These are phyloP conservation scores for Rutilus rutilus DNA, from an alignment of 2,113 vertebrate genomes.

Conservation along the genomic window DNA sequence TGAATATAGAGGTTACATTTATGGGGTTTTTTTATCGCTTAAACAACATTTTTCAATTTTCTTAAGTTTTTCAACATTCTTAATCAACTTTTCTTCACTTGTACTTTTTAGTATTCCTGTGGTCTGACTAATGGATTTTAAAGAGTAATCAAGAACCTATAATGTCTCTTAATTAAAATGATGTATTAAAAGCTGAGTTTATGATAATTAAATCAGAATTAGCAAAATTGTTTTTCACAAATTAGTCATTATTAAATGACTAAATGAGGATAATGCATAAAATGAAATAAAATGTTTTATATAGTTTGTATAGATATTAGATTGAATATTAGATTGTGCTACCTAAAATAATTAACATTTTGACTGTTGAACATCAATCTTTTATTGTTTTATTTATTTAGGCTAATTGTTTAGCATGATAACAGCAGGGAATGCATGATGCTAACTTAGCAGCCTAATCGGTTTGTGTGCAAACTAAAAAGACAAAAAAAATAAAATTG, in stretches of 20 bases:
- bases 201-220: not conserved
- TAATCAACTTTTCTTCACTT: not conserved
- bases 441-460: too few relatives aligned
- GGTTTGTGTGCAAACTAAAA: too few relatives aligned
- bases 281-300: not conserved
- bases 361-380: too few relatives aligned
- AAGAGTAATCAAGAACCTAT: not conserved
- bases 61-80: not conserved
- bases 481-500: not conserved
- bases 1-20: not conserved
- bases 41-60: too few relatives aligned
- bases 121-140: not conserved
- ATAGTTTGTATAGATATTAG: not conserved
- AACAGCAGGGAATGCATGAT: too few relatives aligned
- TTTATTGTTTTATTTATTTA: too few relatives aligned
- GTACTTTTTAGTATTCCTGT: not conserved
- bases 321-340: not conserved
- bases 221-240: not conserved
- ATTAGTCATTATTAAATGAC: not conserved
- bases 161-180: not conserved
- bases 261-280: not conserved
- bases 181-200: not conserved
- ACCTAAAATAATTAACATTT: too few relatives aligned
- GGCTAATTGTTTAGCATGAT: too few relatives aligned
- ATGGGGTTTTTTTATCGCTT: too few relatives aligned